Base-by-base conservation (phyloP, 2,797 vertebrate species). In the Halcyon chelicuti region DNA sequence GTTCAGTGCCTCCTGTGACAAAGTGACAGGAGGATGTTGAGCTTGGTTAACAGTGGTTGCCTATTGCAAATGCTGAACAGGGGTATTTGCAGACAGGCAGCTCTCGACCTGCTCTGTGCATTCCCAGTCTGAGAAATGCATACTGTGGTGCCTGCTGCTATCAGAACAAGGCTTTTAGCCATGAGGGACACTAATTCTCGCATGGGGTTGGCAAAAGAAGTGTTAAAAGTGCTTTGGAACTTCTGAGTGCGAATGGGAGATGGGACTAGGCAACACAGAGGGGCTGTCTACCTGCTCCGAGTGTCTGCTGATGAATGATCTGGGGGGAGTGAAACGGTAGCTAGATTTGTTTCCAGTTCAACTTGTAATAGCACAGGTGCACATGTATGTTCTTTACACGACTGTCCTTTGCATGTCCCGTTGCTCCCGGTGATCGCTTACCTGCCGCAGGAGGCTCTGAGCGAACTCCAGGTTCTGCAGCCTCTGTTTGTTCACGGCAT, bases 381-480 rank as follows among this genome's bases (percentile, higher is more conserved):
- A 4, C 0, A 0, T 15, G 21, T 23, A 6, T 58, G 9, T 44
- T 15, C 7, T 17, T 46, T 25, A 17, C 35, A 13, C 0, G 0
- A 7, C n/a, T 35, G 40, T 37, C 39, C 60, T 71, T 16, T 11
- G 26, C 12, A 35, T 6, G 4, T 20, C 29, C 1, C 7, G 0
- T 35, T 14, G 20, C 39, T 84, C 54, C 82, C 21, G 49, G 40
- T 6, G 29, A 18, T 52, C 5, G 1, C 47, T 98, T 96, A 99
- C 99, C 99, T 99, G 99, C 93, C 98, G 98, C 73, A 99, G 98
- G 88, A 99, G 98, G 94, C 97, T 98, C 85, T 99, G 99, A 7
- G 99, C 98, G 9, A 99, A 99, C 96, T 99, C 99, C 87, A 99
- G 98, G 88, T 99, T 99, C 96, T 98, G 98, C 84, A 99, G 94